A percentile compares a stretch with the other conserved stretches of the same genome.
phyloP scores from a whole-genome alignment of 2,888 invertebrate species.

The Gastrophysa polygoni region DNA sequence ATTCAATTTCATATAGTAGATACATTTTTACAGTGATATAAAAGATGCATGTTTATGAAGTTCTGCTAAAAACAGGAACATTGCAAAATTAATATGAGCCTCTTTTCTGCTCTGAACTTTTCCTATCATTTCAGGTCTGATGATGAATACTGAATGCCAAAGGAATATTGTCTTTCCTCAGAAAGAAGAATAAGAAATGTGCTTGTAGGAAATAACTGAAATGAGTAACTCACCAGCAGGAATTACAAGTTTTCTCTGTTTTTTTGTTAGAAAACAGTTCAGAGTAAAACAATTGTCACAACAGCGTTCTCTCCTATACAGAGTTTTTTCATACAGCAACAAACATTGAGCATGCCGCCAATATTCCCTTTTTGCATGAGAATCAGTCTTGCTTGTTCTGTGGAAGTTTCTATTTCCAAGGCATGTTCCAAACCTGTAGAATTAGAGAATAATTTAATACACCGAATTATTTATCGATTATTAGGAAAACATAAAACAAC shows the following conservation, averaged over 20 bases:
- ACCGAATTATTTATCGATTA: neutral
- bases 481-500: neutral
- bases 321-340: constrained; percentile 16
- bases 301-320: constrained; percentile 17
- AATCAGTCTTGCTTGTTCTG: constrained; percentile 8
- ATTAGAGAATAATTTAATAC: neutral
- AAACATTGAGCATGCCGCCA: constrained; percentile 23
- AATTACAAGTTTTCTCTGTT: constrained; percentile 22
- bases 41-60: too few relatives aligned
- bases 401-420: constrained; percentile 25
- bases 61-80: too few relatives aligned
- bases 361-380: constrained; percentile 15
- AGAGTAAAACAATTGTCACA: constrained; percentile 19
- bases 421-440: constrained; percentile 16
- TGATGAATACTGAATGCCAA: too few relatives aligned
- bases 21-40: too few relatives aligned
- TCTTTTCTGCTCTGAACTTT: too few relatives aligned
- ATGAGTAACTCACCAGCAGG: constrained; percentile 19
- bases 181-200: too few relatives aligned
- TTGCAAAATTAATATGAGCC: too few relatives aligned
- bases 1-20: too few relatives aligned
- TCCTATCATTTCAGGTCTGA: too few relatives aligned
- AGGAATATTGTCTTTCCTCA: too few relatives aligned
- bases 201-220: neutral
- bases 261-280: constrained; percentile 19